Base-by-base conservation (phyloP, 1,140 invertebrate species). In the Diachasmimorpha longicaudata region DNA sequence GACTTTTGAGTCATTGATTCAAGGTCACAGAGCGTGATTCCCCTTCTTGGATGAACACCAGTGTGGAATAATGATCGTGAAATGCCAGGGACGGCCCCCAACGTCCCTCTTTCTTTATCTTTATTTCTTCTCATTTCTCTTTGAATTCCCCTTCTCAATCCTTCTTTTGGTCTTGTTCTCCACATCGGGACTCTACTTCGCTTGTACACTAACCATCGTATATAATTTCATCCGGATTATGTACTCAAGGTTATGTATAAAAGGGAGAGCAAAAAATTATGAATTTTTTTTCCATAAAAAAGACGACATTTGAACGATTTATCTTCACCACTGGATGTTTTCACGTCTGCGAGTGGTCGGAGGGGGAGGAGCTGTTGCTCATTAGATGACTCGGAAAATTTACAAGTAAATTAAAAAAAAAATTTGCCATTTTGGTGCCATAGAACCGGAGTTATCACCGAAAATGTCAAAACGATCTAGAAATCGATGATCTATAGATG, bases 21-120 rank as follows among this genome's bases (percentile, higher is more conserved):
- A 86, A 86, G 85, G 83, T 81, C 81, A 82, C 77, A 75, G 48
- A 52, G 48, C 16, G 48, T 52, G 77, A 78, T 80, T 83, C 79
- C 79, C 80, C 82, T 76, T 72, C 74, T 72, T 68, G 63, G 79
- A 37, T 44, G n/a, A 79, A 78, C 83, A 78, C 79, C 78, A 79
- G 79, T 42, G 48, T 74, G 78, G 82, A 86, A 87, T 85, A 87
- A 86, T 84, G 85, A 87, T 86, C 84, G 81, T 77, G 82, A 85
- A 87, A 81, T 82, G 81, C 75, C 81, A 78, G 81, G 80, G 82
- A 84, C 81, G 77, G 82, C 83, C 83, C 80, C 82, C 82, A 81
- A 80, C 78, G 81, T 14, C 23, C 77, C 78, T 79, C 81, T 81
- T 78, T 81, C 72, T 80, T 80, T 82, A 76, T 79, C 78, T 84